These are phyloP conservation scores for Conus ventricosus DNA, from an alignment of 1,140 invertebrate genomes.

Conservation along the genomic window DNA sequence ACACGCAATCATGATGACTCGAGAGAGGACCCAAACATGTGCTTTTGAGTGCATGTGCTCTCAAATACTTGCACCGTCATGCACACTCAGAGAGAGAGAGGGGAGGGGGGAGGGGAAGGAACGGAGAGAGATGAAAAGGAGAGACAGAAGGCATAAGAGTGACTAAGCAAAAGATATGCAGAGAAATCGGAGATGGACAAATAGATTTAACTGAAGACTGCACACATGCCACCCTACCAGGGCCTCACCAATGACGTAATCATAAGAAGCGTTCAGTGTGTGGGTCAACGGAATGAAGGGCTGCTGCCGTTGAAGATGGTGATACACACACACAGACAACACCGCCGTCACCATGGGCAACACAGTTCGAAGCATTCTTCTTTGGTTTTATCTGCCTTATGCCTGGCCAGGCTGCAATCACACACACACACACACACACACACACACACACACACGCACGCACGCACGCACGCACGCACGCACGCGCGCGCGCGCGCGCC, in stretches of 20 bases:
- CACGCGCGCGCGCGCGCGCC: no score
- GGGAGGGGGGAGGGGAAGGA: background rate
- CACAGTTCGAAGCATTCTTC: background rate
- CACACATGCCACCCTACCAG: background rate
- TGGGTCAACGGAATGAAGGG: conserved; percentile 16
- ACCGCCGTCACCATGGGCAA: background rate
- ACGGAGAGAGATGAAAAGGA: background rate
- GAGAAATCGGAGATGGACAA: background rate
- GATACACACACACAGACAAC: background rate
- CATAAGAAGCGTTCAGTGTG: conserved; percentile 15
- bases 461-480: no score
- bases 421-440: no score
- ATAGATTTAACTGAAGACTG: no score
- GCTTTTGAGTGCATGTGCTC: no score
- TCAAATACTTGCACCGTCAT: background rate
- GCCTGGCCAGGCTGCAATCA: background rate
- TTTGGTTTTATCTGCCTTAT: background rate
- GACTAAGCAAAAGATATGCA: background rate
- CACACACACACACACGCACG: no score
- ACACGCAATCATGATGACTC: background rate
- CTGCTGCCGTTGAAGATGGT: background rate
- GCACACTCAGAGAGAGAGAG: background rate
- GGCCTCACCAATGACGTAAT: conserved; percentile 28
- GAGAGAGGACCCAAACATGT: no score
- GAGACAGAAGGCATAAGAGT: background rate